Evolutionary conservation across 2,888 invertebrate species (phyloP).

Genomic region (Ochropleura plecta): DNA sequence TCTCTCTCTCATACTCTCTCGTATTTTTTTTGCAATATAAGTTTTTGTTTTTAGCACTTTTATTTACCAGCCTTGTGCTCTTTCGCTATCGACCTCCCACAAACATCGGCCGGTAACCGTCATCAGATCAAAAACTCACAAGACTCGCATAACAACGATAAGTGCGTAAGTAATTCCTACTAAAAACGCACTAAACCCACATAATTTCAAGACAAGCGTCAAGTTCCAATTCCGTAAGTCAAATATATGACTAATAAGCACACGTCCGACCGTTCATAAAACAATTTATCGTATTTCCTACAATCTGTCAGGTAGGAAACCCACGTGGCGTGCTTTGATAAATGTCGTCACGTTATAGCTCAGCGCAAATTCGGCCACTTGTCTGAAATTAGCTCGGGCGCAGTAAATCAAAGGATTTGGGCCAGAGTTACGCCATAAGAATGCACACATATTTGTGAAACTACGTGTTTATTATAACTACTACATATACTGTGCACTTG

Average conservation of each 20-base stretch:
- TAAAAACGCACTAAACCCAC: constrained; percentile 22
- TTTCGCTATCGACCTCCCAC: not conserved
- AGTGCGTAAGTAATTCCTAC: constrained; percentile 22
- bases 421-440: constrained; percentile 80
- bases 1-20: too few relatives aligned
- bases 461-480: constrained; percentile 74
- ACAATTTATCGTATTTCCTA: constrained; percentile 54
- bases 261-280: constrained; percentile 45
- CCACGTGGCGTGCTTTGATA: constrained; percentile 52
- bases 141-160: constrained; percentile 8
- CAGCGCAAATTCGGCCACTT: constrained; percentile 77
- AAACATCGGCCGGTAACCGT: not conserved
- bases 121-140: not conserved
- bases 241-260: constrained; percentile 43
- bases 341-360: constrained; percentile 52
- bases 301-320: constrained; percentile 55
- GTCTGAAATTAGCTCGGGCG: constrained; percentile 82
- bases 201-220: constrained; percentile 37
- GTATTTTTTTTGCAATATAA: too few relatives aligned
- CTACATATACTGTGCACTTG: constrained; percentile 24
- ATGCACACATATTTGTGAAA: constrained; percentile 78
- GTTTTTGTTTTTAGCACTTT: not conserved
- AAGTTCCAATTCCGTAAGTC: constrained; percentile 28
- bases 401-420: constrained; percentile 84
- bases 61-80: not conserved